phyloP scores from a whole-genome alignment of 2,888 invertebrate species.

The Falcaria lacertinaria region DNA sequence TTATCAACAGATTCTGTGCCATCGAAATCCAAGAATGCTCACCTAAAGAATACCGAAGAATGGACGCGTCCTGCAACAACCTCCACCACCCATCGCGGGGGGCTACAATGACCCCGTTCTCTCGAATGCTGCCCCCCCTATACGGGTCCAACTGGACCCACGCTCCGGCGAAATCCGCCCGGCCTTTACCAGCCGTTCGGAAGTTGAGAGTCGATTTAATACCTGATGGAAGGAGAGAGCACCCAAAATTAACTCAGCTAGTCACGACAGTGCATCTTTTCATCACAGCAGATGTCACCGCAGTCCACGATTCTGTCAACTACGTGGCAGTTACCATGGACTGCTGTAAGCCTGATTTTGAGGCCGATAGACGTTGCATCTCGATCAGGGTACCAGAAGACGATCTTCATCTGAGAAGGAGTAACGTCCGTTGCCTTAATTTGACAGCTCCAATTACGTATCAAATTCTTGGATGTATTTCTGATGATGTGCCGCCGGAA shows the following conservation, averaged over 20 bases:
- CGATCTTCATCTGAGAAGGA: conserved; percentile 34
- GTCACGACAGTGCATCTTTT: conserved; percentile 15
- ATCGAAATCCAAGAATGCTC: conserved; percentile 19
- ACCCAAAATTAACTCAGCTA: conserved; percentile 14
- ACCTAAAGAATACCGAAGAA: conserved; percentile 14
- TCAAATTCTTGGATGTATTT: conserved; percentile 38
- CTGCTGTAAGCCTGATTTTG: conserved; percentile 21
- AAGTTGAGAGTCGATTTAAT: conserved; percentile 19
- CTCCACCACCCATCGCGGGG: conserved; percentile 19
- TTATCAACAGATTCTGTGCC: conserved; percentile 29
- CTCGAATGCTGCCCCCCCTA: conserved; percentile 19
- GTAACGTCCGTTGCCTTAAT: conserved; percentile 39
- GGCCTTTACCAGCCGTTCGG: conserved; percentile 19
- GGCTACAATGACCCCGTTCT: conserved; percentile 20
- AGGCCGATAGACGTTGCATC: conserved; percentile 27
- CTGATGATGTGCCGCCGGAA: conserved; percentile 25
- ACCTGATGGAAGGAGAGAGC: conserved; percentile 17
- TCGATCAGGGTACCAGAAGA: conserved; percentile 34
- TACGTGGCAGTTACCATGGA: conserved; percentile 14
- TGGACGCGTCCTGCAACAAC: conserved; percentile 27
- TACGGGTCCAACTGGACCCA: conserved; percentile 16
- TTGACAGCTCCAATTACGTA: conserved; percentile 41
- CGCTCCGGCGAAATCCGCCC: conserved; percentile 12
- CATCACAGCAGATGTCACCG: conserved; percentile 20
- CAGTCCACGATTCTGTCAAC: conserved; percentile 29